Percentiles rank a stretch among this genome's conserved stretches.
Evolutionary conservation across 1,140 invertebrate species (phyloP).

Genomic region (Cherax destructor): DNA sequence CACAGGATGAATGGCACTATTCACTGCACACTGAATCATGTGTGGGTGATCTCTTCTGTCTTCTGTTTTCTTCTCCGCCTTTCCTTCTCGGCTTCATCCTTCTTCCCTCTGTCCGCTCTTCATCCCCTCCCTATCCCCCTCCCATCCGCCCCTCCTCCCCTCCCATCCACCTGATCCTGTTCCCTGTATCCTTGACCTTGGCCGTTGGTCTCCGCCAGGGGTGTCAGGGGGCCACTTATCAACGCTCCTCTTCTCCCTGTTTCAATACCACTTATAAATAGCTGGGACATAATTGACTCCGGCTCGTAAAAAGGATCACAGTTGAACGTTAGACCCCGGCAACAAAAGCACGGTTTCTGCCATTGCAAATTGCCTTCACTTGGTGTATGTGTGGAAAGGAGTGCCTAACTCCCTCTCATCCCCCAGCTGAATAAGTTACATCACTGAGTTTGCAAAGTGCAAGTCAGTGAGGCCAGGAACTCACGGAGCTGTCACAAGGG

Average conservation of each 20-base stretch:
- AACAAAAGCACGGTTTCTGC: neutral
- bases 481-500: constrained; percentile 23
- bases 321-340: neutral
- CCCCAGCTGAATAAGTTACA: constrained; percentile 11
- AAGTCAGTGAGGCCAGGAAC: constrained; percentile 22
- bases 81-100: too few species aligned
- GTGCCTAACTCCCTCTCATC: too few species aligned
- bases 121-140: neutral
- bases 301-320: too few species aligned
- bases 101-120: constrained; percentile 23
- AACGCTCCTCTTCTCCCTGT: neutral
- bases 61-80: neutral
- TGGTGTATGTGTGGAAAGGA: constrained; percentile 14
- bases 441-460: constrained; percentile 13
- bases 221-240: neutral
- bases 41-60: neutral
- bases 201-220: constrained; percentile 16
- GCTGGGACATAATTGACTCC: neutral
- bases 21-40: too few species aligned
- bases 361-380: neutral
- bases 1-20: too few species aligned
- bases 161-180: neutral
- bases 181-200: constrained; percentile 51
- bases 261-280: neutral
- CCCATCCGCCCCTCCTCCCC: neutral